phyloP scores from a whole-genome alignment of 2,113 vertebrate species.

The Grantiella picta region DNA sequence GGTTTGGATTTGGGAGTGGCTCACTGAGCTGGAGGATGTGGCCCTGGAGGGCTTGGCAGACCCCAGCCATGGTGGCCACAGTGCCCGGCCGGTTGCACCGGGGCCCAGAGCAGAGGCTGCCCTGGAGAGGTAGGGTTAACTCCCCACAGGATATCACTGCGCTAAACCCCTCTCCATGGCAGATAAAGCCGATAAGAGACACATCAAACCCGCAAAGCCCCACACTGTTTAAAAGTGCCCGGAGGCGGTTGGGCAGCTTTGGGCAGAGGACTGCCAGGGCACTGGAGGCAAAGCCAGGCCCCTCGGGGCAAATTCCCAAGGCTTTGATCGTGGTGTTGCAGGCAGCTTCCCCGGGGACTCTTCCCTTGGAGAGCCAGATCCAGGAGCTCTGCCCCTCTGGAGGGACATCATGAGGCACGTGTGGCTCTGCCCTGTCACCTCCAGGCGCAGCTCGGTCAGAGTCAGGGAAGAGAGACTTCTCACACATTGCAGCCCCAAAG shows the following conservation, averaged over 20 bases:
- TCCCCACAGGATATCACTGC: not conserved
- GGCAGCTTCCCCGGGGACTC: fast-evolving
- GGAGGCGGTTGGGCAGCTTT: not conserved
- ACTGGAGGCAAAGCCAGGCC: not conserved
- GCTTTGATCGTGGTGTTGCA: not conserved
- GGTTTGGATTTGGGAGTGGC: not conserved
- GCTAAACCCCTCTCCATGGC: conserved; percentile 49
- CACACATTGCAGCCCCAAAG: not conserved
- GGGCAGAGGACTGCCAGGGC: not conserved
- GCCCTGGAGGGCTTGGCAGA: not conserved
- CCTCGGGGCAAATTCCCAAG: not conserved
- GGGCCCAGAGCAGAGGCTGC: fast-evolving
- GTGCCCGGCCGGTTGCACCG: fast-evolving
- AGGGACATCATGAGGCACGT: fast-evolving
- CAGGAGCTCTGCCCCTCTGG: not conserved
- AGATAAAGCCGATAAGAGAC: conserved; percentile 48
- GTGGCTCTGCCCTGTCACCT: not conserved
- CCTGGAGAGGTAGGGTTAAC: conserved; percentile 5
- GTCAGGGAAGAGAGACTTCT: fast-evolving
- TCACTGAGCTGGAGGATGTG: not conserved
- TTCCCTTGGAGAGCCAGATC: not conserved
- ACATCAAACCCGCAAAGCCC: not conserved
- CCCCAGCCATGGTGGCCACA: not conserved
- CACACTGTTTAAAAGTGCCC: conserved; percentile 13
- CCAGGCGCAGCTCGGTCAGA: fast-evolving